phyloP scores from a whole-genome alignment of 2,797 vertebrate genomes.

The Sylvia borin region DNA sequence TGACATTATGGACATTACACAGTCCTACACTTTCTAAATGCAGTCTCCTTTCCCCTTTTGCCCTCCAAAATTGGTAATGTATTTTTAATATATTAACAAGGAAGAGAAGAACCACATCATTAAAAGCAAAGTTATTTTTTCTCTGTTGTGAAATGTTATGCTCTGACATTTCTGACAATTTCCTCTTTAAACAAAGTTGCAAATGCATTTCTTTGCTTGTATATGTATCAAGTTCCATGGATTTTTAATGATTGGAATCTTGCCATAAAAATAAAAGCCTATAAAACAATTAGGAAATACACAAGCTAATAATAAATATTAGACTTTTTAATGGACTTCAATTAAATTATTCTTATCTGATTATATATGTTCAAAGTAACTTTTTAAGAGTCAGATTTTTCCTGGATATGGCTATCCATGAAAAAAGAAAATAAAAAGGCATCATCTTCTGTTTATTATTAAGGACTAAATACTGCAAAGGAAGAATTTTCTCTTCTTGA shows the following conservation, averaged over 20 bases:
- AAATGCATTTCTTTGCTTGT: constrained; percentile 47
- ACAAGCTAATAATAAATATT: constrained; percentile 73
- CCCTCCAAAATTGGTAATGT: constrained; percentile 2
- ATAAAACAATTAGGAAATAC: constrained; percentile 73
- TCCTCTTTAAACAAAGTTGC: constrained; percentile 37
- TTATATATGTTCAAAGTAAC: constrained; percentile 63
- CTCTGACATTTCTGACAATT: constrained; percentile 58
- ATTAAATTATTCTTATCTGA: constrained; percentile 74
- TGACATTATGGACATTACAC: not conserved
- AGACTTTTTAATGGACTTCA: constrained; percentile 68
- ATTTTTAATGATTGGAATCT: constrained; percentile 29
- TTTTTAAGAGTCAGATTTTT: constrained; percentile 21
- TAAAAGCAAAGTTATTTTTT: constrained; percentile 15
- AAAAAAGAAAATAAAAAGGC: not conserved
- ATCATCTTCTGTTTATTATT: constrained; percentile 2
- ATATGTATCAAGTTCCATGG: constrained; percentile 16
- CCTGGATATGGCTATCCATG: not conserved
- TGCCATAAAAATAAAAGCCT: constrained; percentile 61
- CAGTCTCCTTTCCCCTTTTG: not conserved
- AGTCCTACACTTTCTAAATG: not conserved
- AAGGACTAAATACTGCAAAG: not conserved
- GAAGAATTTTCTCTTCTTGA: not conserved
- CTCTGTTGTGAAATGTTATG: constrained; percentile 13
- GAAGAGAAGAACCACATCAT: not conserved
- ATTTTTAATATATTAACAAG: constrained; percentile 8